These are phyloP conservation scores for Sipha flava DNA, from an alignment of 1,140 invertebrate species.

Conservation along the genomic window DNA sequence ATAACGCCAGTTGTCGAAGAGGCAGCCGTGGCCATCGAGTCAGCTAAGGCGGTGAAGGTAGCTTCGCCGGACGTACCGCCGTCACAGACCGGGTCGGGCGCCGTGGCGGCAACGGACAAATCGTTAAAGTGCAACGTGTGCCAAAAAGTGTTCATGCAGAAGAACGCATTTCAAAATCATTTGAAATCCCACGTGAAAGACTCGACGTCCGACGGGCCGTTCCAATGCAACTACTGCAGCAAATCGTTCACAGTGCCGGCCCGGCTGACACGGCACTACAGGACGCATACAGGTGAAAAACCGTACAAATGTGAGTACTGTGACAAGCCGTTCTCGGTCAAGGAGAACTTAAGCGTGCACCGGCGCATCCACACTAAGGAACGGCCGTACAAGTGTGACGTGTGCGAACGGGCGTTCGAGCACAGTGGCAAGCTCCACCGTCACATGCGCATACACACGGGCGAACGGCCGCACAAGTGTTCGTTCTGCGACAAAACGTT, in stretches of 20 bases:
- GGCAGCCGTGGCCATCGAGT: constrained; percentile 34
- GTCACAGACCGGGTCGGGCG: background rate
- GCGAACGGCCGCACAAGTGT: constrained; percentile 88
- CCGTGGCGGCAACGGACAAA: constrained; percentile 34
- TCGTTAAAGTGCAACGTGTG: constrained; percentile 51
- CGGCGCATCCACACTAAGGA: constrained; percentile 85
- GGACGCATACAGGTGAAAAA: constrained; percentile 78
- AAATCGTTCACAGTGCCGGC: constrained; percentile 88
- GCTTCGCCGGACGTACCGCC: constrained; percentile 34
- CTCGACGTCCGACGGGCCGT: constrained; percentile 58
- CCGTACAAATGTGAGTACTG: constrained; percentile 87
- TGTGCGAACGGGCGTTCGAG: constrained; percentile 83
- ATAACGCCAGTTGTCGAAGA: constrained; percentile 36
- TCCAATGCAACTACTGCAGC: constrained; percentile 80
- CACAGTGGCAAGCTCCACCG: constrained; percentile 85
- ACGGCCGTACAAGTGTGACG: constrained; percentile 75
- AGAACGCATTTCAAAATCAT: constrained; percentile 53
- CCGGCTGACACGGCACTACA: constrained; percentile 80
- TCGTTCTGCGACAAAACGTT: constrained; percentile 85
- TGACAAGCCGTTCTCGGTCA: constrained; percentile 82
- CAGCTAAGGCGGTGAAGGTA: constrained; percentile 34
- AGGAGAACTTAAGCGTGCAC: constrained; percentile 85
- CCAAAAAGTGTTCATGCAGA: constrained; percentile 53
- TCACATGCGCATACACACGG: constrained; percentile 85
- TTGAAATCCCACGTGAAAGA: constrained; percentile 50